Evolutionary conservation across 92 coral and sea anemone species (phyloP), one percentile per base, ranked within the genome.

Genomic region (Porites rus): DNA sequence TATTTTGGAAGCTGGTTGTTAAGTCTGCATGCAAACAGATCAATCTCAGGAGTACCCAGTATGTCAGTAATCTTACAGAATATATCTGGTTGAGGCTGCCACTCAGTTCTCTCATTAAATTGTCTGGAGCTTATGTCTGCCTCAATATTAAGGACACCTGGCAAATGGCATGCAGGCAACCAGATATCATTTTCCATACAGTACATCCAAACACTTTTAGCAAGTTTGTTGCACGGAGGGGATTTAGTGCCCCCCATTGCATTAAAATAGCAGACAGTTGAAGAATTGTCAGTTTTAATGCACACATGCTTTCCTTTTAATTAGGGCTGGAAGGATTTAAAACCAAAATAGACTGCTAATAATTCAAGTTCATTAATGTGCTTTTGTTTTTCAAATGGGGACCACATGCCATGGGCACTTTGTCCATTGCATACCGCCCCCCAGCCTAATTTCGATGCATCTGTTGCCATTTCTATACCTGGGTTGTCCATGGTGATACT

Each of bases 361-460:
- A 66, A 18, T 22, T 66, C 70, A 20, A 66, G 70, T 66, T 66
- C 38, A 66, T 43, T 46, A 9, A 66, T 66, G 71, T 87, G 88
- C 72, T 24, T 22, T 18, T 14, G 11, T 2, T 74, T 13, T 69
- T 91, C 89, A 2, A 10, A 7, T 6, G n/a, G 68, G 17, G 92
- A 77, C 88, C 90, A 84, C 19, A 88, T 25, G 52, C 92, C 92
- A 38, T 76, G 51, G 31, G 88, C 80, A 6, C 60, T 46, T 10
- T 73, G 18, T 13, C 91, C 85, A 31, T 51, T 67, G 17, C 82
- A 69, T 19, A 63, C 69, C 2, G 90, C 92, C 74, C 92, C 91
- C 92, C 95, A 92, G 6, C 90, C 92, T 24, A 61, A 67, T 58
- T 52, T 67, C 10, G 95, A 88, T 4, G 90, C 92, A 86, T 92